Percentiles rank a stretch among this genome's conserved stretches.
These are phyloP conservation scores for Busseola fusca DNA, from an alignment of 2,888 invertebrate species.

Conservation along the genomic window DNA sequence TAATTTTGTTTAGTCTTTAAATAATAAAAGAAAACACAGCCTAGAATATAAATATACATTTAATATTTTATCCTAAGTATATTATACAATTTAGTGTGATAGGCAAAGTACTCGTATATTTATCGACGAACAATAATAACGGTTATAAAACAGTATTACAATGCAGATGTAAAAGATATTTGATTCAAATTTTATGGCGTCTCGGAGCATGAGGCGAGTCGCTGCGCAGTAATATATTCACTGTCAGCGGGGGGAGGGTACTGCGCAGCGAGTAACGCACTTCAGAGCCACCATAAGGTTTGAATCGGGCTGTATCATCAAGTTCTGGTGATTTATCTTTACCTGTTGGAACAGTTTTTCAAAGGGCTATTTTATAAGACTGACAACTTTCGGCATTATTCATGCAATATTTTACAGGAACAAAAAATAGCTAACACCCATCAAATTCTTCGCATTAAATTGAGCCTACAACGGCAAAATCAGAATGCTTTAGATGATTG, in stretches of 20 bases:
- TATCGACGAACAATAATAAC: slow-evolving; percentile 21
- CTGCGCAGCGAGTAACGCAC: no score
- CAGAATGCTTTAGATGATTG: slow-evolving; percentile 9
- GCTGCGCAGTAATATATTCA: no score
- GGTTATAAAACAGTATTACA: neutral
- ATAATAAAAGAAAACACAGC: slow-evolving; percentile 61
- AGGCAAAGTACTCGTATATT: slow-evolving; percentile 19
- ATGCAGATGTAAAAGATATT: neutral
- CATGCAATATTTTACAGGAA: neutral
- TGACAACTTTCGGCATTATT: neutral
- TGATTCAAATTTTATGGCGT: neutral
- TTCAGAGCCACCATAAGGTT: neutral
- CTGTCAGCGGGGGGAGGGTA: no score
- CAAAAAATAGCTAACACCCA: neutral
- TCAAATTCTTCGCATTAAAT: slow-evolving; percentile 15
- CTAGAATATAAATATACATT: slow-evolving; percentile 52
- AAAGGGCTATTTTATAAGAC: neutral
- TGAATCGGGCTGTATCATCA: neutral
- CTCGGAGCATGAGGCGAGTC: no score
- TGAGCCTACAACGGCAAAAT: slow-evolving; percentile 31
- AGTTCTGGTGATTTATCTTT: neutral
- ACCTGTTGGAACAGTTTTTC: slow-evolving; percentile 1
- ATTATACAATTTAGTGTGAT: slow-evolving; percentile 20
- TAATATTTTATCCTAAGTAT: slow-evolving; percentile 44
- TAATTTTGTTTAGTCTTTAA: slow-evolving; percentile 62